These are phyloP conservation scores for Myotis davidii DNA, from an alignment of 2,113 vertebrate species.

Conservation along the genomic window DNA sequence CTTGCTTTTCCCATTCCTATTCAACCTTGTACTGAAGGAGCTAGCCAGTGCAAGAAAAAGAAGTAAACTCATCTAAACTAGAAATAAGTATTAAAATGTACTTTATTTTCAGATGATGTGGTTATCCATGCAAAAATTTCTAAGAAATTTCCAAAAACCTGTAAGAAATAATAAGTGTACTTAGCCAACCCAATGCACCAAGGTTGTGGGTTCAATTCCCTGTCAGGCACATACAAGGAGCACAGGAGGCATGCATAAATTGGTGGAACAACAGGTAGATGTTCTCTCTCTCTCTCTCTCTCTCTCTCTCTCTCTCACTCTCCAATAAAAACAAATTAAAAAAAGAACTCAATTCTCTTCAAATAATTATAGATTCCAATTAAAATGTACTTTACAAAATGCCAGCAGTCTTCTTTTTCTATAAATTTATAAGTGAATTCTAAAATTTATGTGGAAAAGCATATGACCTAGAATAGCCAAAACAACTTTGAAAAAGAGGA, in stretches of 20 bases:
- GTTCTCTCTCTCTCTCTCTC: too few species aligned
- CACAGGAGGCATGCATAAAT: too few species aligned
- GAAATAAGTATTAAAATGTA: not conserved
- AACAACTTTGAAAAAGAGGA: not conserved
- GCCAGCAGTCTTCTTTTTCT: not conserved
- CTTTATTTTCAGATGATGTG: not conserved
- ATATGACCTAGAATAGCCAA: not conserved
- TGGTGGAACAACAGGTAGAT: too few species aligned
- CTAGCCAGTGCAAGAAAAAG: not conserved
- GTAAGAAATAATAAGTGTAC: not conserved
- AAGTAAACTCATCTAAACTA: not conserved
- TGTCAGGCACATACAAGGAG: too few species aligned
- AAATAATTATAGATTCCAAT: not conserved
- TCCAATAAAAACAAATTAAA: too few species aligned
- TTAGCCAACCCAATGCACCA: too few species aligned
- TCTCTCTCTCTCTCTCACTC: too few species aligned
- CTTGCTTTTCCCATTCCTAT: not conserved
- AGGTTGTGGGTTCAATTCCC: too few species aligned
- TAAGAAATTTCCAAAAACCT: not conserved
- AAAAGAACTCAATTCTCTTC: not conserved
- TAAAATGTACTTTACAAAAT: not conserved
- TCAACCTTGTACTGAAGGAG: not conserved
- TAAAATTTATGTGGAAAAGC: not conserved
- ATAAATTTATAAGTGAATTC: not conserved
- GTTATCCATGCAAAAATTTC: not conserved